Conservation (phyloP, 2,888 invertebrate genomes). For the Galeopsomyia nigrocyanea region DNA sequence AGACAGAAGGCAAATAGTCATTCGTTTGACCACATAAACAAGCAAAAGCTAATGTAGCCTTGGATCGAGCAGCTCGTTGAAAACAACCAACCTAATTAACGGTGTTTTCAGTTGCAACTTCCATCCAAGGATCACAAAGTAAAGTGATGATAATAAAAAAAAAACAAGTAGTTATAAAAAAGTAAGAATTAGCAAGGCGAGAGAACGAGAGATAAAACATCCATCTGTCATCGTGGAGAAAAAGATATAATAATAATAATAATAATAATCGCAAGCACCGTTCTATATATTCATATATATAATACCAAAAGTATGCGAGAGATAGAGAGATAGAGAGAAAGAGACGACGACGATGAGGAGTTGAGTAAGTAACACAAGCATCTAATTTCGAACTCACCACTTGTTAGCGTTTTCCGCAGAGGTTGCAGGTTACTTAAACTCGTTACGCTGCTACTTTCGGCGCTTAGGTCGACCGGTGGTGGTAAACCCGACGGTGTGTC, state of each 20-base stretch:
- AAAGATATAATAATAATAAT: constrained; percentile 19
- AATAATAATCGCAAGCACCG: constrained; percentile 37
- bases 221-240: constrained; percentile 20
- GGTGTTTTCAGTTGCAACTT: constrained; percentile 28
- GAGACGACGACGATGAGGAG: constrained; percentile 28
- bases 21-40: constrained; percentile 49
- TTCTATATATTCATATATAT: constrained; percentile 29
- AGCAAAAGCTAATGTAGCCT: constrained; percentile 18
- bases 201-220: constrained; percentile 31
- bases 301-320: constrained; percentile 15
- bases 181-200: constrained; percentile 14
- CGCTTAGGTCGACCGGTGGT: constrained; percentile 86
- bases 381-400: constrained; percentile 71
- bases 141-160: constrained; percentile 20
- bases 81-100: constrained; percentile 16
- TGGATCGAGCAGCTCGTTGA: constrained; percentile 26
- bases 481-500: constrained; percentile 88
- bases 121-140: constrained; percentile 28
- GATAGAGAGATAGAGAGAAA: no score
- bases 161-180: constrained; percentile 25
- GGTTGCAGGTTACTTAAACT: constrained; percentile 89
- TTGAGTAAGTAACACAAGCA: constrained; percentile 2
- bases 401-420: constrained; percentile 84
- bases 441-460: constrained; percentile 95
- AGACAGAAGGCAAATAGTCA: constrained; percentile 44